Conservation (phyloP, 2,797 vertebrate genomes). For the Setipinna tenuifilis region DNA sequence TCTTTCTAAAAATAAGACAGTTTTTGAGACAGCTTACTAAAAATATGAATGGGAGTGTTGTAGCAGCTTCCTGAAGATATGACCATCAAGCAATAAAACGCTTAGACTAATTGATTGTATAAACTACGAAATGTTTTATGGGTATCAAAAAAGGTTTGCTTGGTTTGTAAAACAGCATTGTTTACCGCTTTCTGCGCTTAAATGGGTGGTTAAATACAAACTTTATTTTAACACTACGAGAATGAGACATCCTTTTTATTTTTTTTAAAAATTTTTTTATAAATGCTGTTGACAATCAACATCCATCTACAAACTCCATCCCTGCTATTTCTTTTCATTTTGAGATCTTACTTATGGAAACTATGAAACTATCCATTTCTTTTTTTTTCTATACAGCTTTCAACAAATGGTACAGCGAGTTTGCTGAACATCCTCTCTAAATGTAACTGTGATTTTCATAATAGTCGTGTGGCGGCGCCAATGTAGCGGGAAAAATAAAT, state of each 20-base stretch:
- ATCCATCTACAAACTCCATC: no score
- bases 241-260: no score
- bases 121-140: neutral
- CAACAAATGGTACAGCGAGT: neutral
- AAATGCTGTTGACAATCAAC: no score
- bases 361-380: neutral
- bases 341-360: neutral
- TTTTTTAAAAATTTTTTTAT: no score
- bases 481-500: conserved; percentile 13
- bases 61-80: neutral
- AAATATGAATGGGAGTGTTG: neutral
- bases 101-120: neutral
- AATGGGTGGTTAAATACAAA: no score
- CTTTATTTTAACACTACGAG: no score
- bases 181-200: neutral
- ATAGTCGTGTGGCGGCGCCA: conserved; percentile 39
- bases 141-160: neutral
- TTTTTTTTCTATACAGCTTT: neutral
- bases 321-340: no score
- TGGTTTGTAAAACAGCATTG: neutral
- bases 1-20: neutral
- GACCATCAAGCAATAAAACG: neutral
- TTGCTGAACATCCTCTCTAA: neutral
- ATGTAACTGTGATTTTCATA: neutral
- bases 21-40: no score